Base-by-base conservation (phyloP, 2,888 invertebrate species). In the Ectropis crepuscularia region DNA sequence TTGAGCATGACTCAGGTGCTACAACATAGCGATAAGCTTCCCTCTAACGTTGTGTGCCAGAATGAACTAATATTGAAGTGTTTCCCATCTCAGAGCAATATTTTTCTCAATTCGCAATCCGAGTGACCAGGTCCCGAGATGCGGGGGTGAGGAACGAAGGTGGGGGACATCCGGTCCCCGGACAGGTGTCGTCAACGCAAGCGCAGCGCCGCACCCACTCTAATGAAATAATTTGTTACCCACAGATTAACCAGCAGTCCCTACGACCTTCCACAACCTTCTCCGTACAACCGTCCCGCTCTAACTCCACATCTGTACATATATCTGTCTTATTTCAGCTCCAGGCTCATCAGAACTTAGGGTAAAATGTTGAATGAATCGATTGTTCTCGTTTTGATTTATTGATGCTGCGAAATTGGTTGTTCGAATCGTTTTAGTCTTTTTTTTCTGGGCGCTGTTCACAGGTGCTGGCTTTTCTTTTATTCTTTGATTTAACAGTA, bases 261-360 rank as follows among this genome's bases (percentile, higher is more conserved):
- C 41, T 76, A 79, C 86, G 88, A 89, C 90, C 91, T 90, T 89
- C 86, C 84, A 86, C 89, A 88, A 87, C 87, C 87, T 88, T 87
- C 85, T 81, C 73, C 67, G 54, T 74, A 67, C 70, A 61, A 43
- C 79, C 76, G 65, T 80, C 79, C 73, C 71, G 72, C 70, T 82
- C 75, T 63, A 41, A 68, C 75, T 36, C 62, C 36, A 45, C n/a
- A 51, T 11, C n/a, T 8, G 39, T 12, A 41, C 8, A 16, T 63
- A 41, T 61, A n/a, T 6, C 48, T 11, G 54, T 71, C 51, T 72
- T 71, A 63, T 63, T 47, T 53, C 71, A 47, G 12, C 57, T 54
- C 57, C 65, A 64, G 65, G 65, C 61, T 57, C 57, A 62, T 48
- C 53, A 65, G 62, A 61, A 67, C 62, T 64, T 60, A 57, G 48